phyloP scores from a whole-genome alignment of 2,113 vertebrate species.

The Archocentrus centrarchus region DNA sequence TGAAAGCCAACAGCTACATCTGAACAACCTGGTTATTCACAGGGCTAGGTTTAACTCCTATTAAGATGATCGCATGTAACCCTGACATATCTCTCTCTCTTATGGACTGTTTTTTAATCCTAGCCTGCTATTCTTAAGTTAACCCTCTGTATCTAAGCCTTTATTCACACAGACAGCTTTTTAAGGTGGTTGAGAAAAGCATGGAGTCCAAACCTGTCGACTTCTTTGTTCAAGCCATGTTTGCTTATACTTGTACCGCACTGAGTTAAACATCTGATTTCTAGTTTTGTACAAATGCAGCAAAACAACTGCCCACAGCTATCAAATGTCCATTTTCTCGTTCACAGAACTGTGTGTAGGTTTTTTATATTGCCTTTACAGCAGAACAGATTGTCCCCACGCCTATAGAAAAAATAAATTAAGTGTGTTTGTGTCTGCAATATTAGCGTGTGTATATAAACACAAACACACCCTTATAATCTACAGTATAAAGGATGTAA shows the following conservation, averaged over 20 bases:
- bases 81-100: neutral
- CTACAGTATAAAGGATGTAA: constrained; percentile 15
- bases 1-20: neutral
- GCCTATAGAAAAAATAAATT: neutral
- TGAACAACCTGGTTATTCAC: neutral
- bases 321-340: constrained; percentile 42
- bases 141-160: neutral
- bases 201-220: neutral
- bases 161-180: neutral
- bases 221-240: neutral
- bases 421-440: neutral
- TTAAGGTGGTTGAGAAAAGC: neutral
- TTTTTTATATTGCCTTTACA: neutral
- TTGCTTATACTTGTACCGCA: constrained; percentile 16
- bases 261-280: constrained; percentile 23
- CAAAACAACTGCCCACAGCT: constrained; percentile 33
- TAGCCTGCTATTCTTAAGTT: neutral
- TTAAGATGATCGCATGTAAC: neutral
- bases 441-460: neutral
- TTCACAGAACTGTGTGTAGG: neutral
- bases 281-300: constrained; percentile 32
- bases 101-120: neutral
- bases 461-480: neutral
- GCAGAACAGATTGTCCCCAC: neutral
- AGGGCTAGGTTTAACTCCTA: constrained; percentile 2